These are phyloP conservation scores for Psephotus haematonotus DNA, from an alignment of 2,113 vertebrate species.

Conservation along the genomic window DNA sequence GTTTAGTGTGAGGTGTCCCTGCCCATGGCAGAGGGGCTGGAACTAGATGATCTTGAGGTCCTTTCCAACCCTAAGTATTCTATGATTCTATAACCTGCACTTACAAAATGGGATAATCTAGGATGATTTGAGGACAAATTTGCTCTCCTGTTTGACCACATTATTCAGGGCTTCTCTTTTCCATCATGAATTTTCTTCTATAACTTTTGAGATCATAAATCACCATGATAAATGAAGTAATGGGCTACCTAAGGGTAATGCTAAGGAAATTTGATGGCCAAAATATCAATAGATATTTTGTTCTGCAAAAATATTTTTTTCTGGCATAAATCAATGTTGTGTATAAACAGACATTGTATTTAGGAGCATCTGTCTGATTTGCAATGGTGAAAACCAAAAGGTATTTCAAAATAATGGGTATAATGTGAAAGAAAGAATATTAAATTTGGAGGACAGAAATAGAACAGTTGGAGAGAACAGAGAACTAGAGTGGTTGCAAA, in stretches of 20 bases:
- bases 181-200: neutral
- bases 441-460: neutral
- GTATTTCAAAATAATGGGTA: neutral
- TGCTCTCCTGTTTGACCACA: neutral
- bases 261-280: neutral
- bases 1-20: too few relatives aligned
- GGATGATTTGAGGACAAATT: neutral
- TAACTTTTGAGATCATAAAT: neutral
- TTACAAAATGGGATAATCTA: neutral
- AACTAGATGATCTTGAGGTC: too few relatives aligned
- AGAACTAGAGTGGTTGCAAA: neutral
- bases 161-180: neutral
- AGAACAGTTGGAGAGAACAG: neutral
- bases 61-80: too few relatives aligned
- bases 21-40: too few relatives aligned
- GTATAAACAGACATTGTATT: neutral
- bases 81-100: neutral
- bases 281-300: neutral
- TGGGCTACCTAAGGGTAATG: neutral
- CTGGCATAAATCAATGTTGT: neutral
- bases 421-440: neutral
- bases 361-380: neutral
- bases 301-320: neutral
- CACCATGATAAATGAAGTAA: neutral
- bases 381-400: neutral